These are phyloP conservation scores for Pelochelys cantorii DNA, from an alignment of 2,797 vertebrate species.

Conservation along the genomic window DNA sequence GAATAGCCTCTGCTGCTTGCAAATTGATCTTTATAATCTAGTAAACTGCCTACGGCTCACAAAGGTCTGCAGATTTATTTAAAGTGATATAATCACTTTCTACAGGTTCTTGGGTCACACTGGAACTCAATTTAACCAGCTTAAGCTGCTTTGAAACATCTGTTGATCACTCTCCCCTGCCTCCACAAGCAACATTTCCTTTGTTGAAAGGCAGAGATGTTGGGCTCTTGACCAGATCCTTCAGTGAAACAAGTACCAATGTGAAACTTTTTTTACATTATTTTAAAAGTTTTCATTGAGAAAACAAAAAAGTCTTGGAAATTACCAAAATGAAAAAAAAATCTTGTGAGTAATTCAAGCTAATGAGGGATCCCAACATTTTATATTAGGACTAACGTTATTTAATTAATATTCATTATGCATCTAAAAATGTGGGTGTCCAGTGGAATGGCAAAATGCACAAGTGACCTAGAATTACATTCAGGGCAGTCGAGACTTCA, in stretches of 20 bases:
- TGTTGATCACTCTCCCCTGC: background rate
- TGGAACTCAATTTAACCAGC: too few species aligned
- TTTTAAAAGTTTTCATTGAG: background rate
- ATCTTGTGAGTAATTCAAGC: background rate
- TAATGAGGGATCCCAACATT: background rate
- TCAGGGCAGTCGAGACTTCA: background rate
- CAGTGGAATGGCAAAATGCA: too few species aligned
- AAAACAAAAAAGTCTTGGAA: background rate
- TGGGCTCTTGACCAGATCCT: background rate
- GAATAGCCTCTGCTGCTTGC: too few species aligned
- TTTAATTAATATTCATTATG: background rate
- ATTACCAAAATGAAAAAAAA: background rate
- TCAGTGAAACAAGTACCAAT: background rate
- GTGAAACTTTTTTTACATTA: too few species aligned
- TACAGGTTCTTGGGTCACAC: too few species aligned
- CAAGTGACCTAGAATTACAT: too few species aligned
- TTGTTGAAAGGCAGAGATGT: background rate
- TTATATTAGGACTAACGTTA: background rate
- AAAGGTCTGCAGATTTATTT: too few species aligned
- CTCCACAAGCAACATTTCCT: background rate
- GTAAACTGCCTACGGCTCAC: too few species aligned
- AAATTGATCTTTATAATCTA: too few species aligned
- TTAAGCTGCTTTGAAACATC: background rate
- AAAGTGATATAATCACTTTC: too few species aligned
- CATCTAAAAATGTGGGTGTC: background rate